Evolutionary conservation across 2,888 invertebrate genomes (phyloP).

Genomic region (Drosophila limbata): DNA sequence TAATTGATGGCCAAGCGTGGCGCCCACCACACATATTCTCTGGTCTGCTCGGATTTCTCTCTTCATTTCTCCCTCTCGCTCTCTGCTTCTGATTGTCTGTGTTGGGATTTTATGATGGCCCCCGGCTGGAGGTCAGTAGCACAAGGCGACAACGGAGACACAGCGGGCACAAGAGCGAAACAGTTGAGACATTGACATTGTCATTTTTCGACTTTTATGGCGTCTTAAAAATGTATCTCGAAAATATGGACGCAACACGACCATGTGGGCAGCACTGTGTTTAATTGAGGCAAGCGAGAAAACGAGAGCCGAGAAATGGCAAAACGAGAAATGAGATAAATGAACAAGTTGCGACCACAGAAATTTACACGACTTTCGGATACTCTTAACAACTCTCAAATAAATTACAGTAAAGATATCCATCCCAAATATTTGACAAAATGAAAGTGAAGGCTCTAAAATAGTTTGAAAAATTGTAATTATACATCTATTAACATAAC

Average conservation of each 20-base stretch:
- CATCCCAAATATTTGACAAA: too few species aligned
- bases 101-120: conserved; percentile 37
- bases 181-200: conserved; percentile 76
- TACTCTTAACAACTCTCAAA: conserved; percentile 2
- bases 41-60: conserved; percentile 7
- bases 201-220: conserved; percentile 79
- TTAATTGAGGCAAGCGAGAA: conserved; percentile 55
- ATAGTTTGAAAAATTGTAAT: too few species aligned
- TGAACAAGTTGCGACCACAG: not conserved
- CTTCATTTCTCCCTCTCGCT: not conserved
- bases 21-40: conserved; percentile 30
- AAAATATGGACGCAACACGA: conserved; percentile 53
- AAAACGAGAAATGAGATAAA: conserved; percentile 28
- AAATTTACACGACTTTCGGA: conserved; percentile 1
- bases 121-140: conserved; percentile 74
- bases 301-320: conserved; percentile 40
- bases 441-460: too few species aligned
- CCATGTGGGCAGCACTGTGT: conserved; percentile 55
- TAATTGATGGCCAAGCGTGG: conserved; percentile 60
- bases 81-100: conserved; percentile 11
- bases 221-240: conserved; percentile 76
- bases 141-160: conserved; percentile 44
- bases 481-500: too few species aligned
- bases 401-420: too few species aligned
- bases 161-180: conserved; percentile 5